Evolutionary conservation across 2,888 invertebrate genomes (phyloP).

Genomic region (Amaurobius ferox): DNA sequence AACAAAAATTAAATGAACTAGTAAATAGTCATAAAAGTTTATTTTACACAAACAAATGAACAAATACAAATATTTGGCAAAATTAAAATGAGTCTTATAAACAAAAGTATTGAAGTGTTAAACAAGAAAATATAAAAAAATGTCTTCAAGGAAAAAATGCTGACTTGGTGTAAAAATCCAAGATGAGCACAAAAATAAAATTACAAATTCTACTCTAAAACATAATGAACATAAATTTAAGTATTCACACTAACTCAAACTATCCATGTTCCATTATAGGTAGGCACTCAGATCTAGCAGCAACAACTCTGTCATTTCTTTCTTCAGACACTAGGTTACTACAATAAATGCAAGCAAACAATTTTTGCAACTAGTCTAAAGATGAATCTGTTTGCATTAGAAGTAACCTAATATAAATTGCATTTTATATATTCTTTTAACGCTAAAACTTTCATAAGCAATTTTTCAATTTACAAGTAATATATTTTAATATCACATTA

Average conservation of each 20-base stretch:
- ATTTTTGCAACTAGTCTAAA: neutral
- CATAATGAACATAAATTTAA: slow-evolving; percentile 13
- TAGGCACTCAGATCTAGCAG: slow-evolving; percentile 63
- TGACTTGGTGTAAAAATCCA: slow-evolving; percentile 67
- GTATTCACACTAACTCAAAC: slow-evolving; percentile 28
- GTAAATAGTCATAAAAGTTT: slow-evolving; percentile 28
- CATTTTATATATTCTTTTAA: no score
- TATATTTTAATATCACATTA: no score
- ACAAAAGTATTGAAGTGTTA: slow-evolving; percentile 15
- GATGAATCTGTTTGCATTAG: no score
- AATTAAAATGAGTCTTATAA: slow-evolving; percentile 30
- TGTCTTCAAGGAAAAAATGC: no score
- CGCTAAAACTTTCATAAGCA: no score
- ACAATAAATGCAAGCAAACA: neutral
- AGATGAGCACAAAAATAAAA: slow-evolving; percentile 41
- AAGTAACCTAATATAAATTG: no score
- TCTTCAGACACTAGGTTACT: neutral
- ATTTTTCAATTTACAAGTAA: no score
- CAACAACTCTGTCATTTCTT: slow-evolving; percentile 35
- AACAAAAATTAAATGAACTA: no score
- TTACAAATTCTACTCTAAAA: slow-evolving; percentile 25
- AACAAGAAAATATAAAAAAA: neutral
- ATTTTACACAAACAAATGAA: slow-evolving; percentile 21
- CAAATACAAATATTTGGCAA: slow-evolving; percentile 63
- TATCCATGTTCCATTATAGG: slow-evolving; percentile 36